Conservation (phyloP, 2,797 vertebrate genomes). For the Cottoperca gobio region DNA sequence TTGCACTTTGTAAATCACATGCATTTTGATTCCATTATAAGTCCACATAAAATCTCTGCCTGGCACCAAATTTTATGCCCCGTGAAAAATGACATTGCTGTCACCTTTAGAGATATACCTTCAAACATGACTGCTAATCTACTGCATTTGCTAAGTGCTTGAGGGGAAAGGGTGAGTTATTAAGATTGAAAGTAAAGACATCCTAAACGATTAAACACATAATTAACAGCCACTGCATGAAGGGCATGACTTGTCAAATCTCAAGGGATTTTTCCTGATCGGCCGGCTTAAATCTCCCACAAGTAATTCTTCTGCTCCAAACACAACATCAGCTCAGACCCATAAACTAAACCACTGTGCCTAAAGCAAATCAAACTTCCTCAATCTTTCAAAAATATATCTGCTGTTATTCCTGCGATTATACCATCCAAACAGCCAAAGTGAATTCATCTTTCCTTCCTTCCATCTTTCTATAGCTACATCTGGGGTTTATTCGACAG, state of each 20-base stretch:
- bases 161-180: constrained; percentile 72
- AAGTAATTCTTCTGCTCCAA: constrained; percentile 55
- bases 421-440: constrained; percentile 24
- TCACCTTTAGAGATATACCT: constrained; percentile 76
- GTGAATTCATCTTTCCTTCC: constrained; percentile 25
- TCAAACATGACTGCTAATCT: constrained; percentile 74
- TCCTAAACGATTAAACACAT: constrained; percentile 77
- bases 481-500: constrained; percentile 49
- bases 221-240: constrained; percentile 77
- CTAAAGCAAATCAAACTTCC: constrained; percentile 27
- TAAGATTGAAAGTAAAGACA: constrained; percentile 78
- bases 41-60: constrained; percentile 41
- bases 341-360: constrained; percentile 22
- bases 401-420: constrained; percentile 47
- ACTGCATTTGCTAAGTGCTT: constrained; percentile 64
- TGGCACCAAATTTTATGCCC: constrained; percentile 45
- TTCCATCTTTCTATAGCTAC: constrained; percentile 36
- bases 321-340: constrained; percentile 54
- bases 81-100: constrained; percentile 72
- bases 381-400: constrained; percentile 36
- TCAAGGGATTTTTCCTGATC: constrained; percentile 58
- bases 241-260: constrained; percentile 76
- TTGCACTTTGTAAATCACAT: constrained; percentile 56
- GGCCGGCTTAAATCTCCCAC: constrained; percentile 58
- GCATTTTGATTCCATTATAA: constrained; percentile 57